These are phyloP conservation scores for Andrena minutula DNA, from an alignment of 2,888 invertebrate genomes.

Conservation along the genomic window DNA sequence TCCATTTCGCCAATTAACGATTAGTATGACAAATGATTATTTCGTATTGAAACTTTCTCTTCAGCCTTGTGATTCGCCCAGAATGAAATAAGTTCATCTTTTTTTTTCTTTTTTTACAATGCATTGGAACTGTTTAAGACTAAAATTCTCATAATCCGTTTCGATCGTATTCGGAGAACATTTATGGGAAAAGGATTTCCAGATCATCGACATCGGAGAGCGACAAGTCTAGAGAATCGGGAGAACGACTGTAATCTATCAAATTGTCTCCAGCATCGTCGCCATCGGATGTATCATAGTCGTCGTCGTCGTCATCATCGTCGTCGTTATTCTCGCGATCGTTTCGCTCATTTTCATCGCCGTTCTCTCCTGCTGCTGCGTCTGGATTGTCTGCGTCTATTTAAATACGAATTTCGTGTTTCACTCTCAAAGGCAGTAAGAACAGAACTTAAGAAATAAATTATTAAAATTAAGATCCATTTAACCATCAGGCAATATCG, in stretches of 20 bases:
- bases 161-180: background rate
- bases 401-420: slow-evolving; percentile 14
- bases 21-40: slow-evolving; percentile 21
- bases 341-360: slow-evolving; percentile 74
- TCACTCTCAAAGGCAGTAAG: background rate
- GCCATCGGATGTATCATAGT: slow-evolving; percentile 76
- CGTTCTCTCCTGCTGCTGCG: slow-evolving; percentile 73
- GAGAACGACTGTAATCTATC: slow-evolving; percentile 70
- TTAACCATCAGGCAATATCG: background rate
- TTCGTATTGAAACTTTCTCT: background rate
- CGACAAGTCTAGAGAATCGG: slow-evolving; percentile 69
- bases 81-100: slow-evolving; percentile 29
- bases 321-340: slow-evolving; percentile 76
- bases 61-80: slow-evolving; percentile 15
- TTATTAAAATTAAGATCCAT: background rate
- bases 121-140: slow-evolving; percentile 34
- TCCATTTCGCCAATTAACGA: slow-evolving; percentile 37
- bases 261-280: slow-evolving; percentile 80
- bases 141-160: slow-evolving; percentile 27
- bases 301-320: slow-evolving; percentile 64
- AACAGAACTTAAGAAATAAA: background rate
- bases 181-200: slow-evolving; percentile 78
- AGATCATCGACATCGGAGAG: slow-evolving; percentile 79
- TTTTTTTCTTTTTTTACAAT: slow-evolving; percentile 18
- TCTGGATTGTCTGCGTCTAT: slow-evolving; percentile 74